These are phyloP conservation scores for Syritta pipiens DNA, from an alignment of 2,888 invertebrate genomes.

Conservation along the genomic window DNA sequence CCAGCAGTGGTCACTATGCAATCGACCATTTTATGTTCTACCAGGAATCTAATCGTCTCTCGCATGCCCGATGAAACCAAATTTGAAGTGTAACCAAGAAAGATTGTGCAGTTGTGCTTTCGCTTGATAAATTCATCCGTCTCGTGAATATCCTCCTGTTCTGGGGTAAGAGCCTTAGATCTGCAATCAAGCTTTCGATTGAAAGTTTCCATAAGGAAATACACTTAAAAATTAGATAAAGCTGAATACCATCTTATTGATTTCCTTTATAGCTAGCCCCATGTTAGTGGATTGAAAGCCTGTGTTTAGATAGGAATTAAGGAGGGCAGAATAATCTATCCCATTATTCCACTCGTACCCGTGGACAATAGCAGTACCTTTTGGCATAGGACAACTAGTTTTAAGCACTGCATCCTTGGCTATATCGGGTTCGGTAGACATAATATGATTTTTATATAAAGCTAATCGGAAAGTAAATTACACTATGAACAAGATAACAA, in stretches of 20 bases:
- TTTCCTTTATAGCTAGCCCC: constrained; percentile 93
- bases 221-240: no score
- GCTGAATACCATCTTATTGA: constrained; percentile 93
- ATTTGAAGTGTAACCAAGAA: constrained; percentile 98
- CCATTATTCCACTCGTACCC: constrained; percentile 98
- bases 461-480: no score
- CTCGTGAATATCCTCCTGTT: constrained; percentile 84
- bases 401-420: constrained; percentile 87
- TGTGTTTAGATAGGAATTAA: constrained; percentile 88
- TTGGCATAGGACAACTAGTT: constrained; percentile 84
- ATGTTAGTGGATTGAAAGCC: constrained; percentile 99
- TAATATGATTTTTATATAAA: constrained; percentile 41
- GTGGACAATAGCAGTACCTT: constrained; percentile 84
- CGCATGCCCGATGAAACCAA: constrained; percentile 96
- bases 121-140: constrained; percentile 89
- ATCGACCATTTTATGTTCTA: constrained; percentile 93
- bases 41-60: constrained; percentile 93
- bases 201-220: not conserved
- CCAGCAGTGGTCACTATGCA: constrained; percentile 98
- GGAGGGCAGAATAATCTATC: constrained; percentile 89
- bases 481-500: constrained; percentile 19
- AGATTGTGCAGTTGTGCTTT: constrained; percentile 93
- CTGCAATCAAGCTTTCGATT: constrained; percentile 84
- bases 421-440: constrained; percentile 78
- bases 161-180: constrained; percentile 84